Percentiles rank a stretch among this genome's conserved stretches.
These are phyloP conservation scores for Heterochromis multidens DNA, from an alignment of 2,113 vertebrate genomes.

Conservation along the genomic window DNA sequence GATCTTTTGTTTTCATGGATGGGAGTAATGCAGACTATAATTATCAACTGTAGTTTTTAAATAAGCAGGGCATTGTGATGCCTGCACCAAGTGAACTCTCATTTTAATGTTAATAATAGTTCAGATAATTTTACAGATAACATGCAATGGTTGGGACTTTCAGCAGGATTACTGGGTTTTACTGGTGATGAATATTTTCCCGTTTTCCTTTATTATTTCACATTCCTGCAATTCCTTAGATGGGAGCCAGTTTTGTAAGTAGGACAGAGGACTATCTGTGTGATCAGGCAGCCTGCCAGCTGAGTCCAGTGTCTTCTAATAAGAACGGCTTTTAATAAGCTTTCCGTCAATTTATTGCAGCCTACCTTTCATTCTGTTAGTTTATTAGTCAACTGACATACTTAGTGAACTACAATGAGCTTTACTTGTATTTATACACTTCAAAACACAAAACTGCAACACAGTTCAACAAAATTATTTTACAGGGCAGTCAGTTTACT, in stretches of 20 bases:
- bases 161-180: background rate
- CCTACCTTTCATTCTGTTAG: background rate
- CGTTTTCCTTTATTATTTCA: background rate
- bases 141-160: background rate
- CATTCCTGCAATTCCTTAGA: background rate
- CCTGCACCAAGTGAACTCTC: background rate
- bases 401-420: background rate
- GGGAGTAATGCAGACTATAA: background rate
- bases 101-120: background rate
- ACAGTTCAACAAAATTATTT: background rate
- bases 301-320: background rate
- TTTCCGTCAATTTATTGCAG: background rate
- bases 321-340: background rate
- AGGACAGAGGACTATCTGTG: background rate
- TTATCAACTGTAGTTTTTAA: background rate
- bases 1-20: background rate
- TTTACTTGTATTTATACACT: background rate
- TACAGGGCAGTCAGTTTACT: background rate
- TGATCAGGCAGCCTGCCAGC: background rate
- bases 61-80: background rate
- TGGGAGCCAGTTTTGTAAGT: constrained; percentile 2
- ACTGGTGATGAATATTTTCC: background rate
- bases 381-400: background rate
- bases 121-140: background rate
- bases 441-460: background rate